A percentile compares a stretch with the other conserved stretches of the same genome.
These are phyloP conservation scores for Sterna hirundo DNA, from an alignment of 2,113 vertebrate genomes.

Conservation along the genomic window DNA sequence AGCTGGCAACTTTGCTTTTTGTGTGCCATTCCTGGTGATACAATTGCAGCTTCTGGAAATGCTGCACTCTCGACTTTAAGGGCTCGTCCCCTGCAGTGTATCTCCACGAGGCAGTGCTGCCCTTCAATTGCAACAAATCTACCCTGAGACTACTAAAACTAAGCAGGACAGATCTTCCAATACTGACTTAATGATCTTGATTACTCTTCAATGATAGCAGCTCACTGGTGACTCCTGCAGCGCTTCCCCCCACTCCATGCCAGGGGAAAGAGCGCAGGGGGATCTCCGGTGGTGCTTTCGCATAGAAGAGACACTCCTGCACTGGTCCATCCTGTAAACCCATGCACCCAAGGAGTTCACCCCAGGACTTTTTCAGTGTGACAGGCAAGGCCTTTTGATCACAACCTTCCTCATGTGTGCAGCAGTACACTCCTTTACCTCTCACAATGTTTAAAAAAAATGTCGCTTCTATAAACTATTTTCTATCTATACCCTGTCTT, in stretches of 20 bases:
- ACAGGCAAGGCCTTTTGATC: background rate
- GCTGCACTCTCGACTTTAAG: background rate
- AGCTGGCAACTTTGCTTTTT: background rate
- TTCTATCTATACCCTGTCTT: background rate
- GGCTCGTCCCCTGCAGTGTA: background rate
- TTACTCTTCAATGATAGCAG: background rate
- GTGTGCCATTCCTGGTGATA: background rate
- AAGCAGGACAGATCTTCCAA: background rate
- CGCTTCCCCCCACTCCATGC: fast-evolving
- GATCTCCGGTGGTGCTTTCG: background rate
- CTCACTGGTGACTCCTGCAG: background rate
- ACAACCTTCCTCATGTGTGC: background rate
- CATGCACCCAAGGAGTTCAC: background rate
- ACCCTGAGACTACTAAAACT: background rate
- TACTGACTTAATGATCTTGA: background rate
- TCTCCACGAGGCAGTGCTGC: background rate
- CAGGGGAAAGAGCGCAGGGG: background rate
- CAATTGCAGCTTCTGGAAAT: background rate
- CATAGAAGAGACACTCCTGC: background rate
- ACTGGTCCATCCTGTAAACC: too few relatives aligned
- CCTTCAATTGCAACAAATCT: background rate
- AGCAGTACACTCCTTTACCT: background rate
- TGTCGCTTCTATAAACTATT: background rate
- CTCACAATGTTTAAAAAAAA: background rate
- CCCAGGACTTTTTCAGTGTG: background rate